These are phyloP conservation scores for Trochalopteron elliotii DNA, from an alignment of 2,113 vertebrate species.

Conservation along the genomic window DNA sequence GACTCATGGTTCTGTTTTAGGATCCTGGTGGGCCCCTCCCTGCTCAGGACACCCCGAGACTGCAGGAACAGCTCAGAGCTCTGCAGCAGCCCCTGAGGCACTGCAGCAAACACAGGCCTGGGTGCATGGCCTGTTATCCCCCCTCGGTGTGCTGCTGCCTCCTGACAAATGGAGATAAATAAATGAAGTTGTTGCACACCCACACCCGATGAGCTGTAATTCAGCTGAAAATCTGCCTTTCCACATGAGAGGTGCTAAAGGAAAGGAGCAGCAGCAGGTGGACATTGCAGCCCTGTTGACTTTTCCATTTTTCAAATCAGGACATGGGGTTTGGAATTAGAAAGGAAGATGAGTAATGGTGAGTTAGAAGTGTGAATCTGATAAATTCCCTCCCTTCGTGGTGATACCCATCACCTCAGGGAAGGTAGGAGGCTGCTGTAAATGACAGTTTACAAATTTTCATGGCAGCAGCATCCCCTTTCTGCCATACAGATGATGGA, in stretches of 20 bases:
- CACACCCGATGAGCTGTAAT: background rate
- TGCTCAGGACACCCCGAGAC: accelerated
- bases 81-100: background rate
- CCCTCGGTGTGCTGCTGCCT: background rate
- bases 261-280: background rate
- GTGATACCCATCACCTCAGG: background rate
- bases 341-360: background rate
- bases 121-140: background rate
- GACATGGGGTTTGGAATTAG: background rate
- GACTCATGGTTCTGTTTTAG: no score
- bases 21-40: no score
- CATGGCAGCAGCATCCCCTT: background rate
- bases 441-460: background rate
- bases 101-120: accelerated
- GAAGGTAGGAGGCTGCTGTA: background rate
- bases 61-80: background rate
- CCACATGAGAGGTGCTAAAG: background rate
- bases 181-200: background rate
- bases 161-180: background rate
- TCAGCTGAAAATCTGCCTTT: background rate
- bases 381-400: background rate
- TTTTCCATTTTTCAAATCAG: background rate
- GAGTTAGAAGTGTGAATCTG: background rate
- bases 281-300: background rate
- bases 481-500: background rate